Evolutionary conservation across 2,797 vertebrate species (phyloP), one percentile per base, ranked within the genome.

Genomic region (Paratrypauchen microcephalus): DNA sequence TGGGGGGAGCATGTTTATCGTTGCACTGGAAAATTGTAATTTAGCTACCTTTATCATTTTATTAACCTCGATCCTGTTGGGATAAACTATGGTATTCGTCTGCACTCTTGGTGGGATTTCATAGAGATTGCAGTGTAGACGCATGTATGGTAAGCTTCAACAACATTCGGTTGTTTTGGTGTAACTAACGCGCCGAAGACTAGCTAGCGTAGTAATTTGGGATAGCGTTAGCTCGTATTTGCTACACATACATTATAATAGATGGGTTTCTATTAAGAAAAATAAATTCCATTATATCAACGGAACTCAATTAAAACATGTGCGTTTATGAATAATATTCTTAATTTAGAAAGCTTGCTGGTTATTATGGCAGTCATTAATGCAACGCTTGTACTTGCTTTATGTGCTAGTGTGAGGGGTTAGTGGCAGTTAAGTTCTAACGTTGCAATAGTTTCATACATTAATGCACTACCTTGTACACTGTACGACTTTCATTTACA

Each of bases 21-120:
- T 86, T 78, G 88, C 93, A 85, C 90, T 87, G 74, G 79, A 66
- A 73, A 89, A 83, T 80, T 83, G 83, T 69, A 87, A 88, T 86
- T 85, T 87, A 89, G 81, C 77, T 88, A 39, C 82, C 73, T 85
- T 88, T 83, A 85, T 83, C 80, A 67, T 68, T 77, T 80, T 60
- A 80, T 83, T 83, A 80, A 62, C 68, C 70, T 71, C 68, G 52
- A 58, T 68, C 52, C 48, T 66, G 57, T 67, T 21, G 7, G n/a
- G 57, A 68, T 61, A 39, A 58, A 48, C 70, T 70, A 67, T 30
- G 19, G 12, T 26, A 3, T 11, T 7, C 57, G 50, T 32, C 1
- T 66, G 57, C 23, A 63, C 7, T 47, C 16, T 32, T 45, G 24
- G 23, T 0, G 48, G 13, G 50, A 18, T 54, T 74, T 74, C n/a